These are phyloP conservation scores for Agonopterix heracliana DNA, from an alignment of 2,888 invertebrate species.

Conservation along the genomic window DNA sequence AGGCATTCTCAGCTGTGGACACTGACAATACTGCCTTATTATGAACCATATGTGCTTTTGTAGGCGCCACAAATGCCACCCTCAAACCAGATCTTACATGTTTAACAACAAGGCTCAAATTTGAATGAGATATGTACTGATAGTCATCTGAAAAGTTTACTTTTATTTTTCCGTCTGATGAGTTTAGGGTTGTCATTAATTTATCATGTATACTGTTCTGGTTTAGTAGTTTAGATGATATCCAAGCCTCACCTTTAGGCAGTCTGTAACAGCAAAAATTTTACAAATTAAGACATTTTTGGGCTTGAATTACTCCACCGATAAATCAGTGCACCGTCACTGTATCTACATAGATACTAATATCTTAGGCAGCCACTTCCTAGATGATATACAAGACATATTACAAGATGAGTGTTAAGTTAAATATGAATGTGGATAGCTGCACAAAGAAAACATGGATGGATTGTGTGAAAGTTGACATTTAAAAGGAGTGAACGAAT, in stretches of 20 bases:
- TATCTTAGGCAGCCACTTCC: no score
- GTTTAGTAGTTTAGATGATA: slow-evolving; percentile 63
- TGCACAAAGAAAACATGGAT: no score
- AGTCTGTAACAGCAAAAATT: slow-evolving; percentile 46
- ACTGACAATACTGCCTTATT: slow-evolving; percentile 73
- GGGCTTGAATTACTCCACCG: no score
- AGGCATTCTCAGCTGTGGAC: slow-evolving; percentile 76
- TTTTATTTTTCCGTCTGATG: slow-evolving; percentile 56
- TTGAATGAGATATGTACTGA: slow-evolving; percentile 55
- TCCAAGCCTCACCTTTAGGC: slow-evolving; percentile 65
- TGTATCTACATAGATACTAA: no score
- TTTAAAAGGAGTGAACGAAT: no score
- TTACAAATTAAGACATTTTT: no score
- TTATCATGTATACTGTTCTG: slow-evolving; percentile 57
- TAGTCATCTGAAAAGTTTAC: slow-evolving; percentile 54
- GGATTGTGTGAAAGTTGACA: no score
- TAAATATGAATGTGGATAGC: no score
- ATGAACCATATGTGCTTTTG: slow-evolving; percentile 62
- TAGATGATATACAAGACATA: no score
- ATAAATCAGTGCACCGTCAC: no score
- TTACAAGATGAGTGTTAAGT: no score
- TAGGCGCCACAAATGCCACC: slow-evolving; percentile 70
- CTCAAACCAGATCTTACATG: slow-evolving; percentile 56
- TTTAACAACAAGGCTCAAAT: slow-evolving; percentile 57
- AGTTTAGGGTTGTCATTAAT: slow-evolving; percentile 42